phyloP scores from a whole-genome alignment of 2,113 vertebrate genomes.

The Ceuthmochares aereus region DNA sequence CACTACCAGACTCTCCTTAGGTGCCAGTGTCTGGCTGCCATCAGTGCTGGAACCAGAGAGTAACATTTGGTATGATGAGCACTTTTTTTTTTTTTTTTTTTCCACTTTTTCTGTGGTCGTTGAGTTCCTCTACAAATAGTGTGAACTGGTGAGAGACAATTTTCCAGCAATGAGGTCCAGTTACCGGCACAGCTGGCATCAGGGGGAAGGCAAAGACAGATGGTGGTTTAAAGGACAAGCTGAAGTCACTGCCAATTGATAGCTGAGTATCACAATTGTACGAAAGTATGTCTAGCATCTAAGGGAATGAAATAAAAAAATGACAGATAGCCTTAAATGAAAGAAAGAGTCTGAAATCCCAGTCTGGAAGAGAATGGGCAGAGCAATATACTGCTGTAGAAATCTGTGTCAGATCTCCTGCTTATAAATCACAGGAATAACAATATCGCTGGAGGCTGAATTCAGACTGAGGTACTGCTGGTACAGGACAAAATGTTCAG shows the following conservation, averaged over 20 bases:
- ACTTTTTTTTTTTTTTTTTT: not conserved
- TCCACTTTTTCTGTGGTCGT: not conserved
- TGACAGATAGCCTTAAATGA: not conserved
- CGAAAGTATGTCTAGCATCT: not conserved
- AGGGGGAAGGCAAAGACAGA: conserved; percentile 23
- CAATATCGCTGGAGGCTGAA: conserved; percentile 5
- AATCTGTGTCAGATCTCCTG: conserved; percentile 28
- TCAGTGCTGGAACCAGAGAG: not conserved
- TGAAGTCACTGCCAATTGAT: not conserved
- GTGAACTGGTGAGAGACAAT: not conserved
- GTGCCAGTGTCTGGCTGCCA: not conserved
- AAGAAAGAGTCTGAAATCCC: not conserved
- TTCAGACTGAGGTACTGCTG: not conserved
- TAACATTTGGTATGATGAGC: not conserved
- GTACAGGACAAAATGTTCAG: not conserved
- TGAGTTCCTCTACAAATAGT: not conserved
- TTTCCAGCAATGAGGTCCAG: not conserved
- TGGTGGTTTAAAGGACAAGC: not conserved
- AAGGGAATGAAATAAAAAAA: conserved; percentile 6
- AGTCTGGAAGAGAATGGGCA: not conserved
- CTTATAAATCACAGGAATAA: conserved; percentile 12
- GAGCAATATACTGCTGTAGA: not conserved
- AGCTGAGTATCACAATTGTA: not conserved
- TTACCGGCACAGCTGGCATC: not conserved
- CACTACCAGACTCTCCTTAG: not conserved